Evolutionary conservation across 2,797 vertebrate species (phyloP), one percentile per base, ranked within the genome.

Genomic region (Fratercula arctica): DNA sequence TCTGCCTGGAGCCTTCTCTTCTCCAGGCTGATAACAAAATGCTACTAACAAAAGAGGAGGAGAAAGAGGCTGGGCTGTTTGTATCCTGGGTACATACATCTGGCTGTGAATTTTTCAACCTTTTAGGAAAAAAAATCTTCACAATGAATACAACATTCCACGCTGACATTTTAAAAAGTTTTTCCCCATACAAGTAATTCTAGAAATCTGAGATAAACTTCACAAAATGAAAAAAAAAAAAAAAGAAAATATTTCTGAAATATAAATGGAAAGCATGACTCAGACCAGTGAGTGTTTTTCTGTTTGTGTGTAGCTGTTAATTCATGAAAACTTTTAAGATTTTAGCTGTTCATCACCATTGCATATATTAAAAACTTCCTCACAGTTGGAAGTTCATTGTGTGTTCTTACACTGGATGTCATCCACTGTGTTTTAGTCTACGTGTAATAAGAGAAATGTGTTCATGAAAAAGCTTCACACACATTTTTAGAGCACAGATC

Each of bases 81-180:
- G 7, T 26, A 39, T 11, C 13, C 46, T 21, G 50, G 12, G 8
- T 53, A 63, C 0, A 0, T 26, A 81, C 31, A 68, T 1, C 57
- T 51, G 46, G 46, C 20, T 46, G 46, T 10, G 3, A 46, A 46
- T 21, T 46, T 46, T 46, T 46, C 46, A 46, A 46, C 46, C 20
- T 46, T 46, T 46, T 46, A 46, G 45, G 46, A 89, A 5, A 74
- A 91, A 76, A 85, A 70, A 51, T 13, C 8, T 35, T 76, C 37
- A 50, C 24, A 57, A 66, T 23, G 10, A 83, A 56, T 41, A 37
- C 8, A 84, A n/a, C 7, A 48, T 74, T 80, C 45, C 51, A 59
- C 28, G 13, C 2, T 35, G 23, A 24, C 6, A 41, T 57, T 84
- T 79, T 9, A 13, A 84, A 23, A 21, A 29, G 2, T 2, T 80